Evolutionary conservation across 2,888 invertebrate species (phyloP).

Genomic region (Megamerina dolium): DNA sequence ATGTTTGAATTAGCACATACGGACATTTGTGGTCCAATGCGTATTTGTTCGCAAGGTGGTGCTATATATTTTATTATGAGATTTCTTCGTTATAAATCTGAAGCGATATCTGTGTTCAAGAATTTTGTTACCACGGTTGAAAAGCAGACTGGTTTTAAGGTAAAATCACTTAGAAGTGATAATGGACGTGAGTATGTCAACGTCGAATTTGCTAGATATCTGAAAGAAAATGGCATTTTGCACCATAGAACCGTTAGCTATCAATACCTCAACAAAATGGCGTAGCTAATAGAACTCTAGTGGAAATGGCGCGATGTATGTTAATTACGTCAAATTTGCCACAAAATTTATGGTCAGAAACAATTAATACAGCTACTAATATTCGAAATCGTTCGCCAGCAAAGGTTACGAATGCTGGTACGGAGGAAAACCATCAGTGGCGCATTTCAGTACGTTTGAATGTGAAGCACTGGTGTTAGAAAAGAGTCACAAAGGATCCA

Average conservation of each 20-base stretch:
- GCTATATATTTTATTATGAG: slow-evolving; percentile 11
- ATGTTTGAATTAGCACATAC: slow-evolving; percentile 1
- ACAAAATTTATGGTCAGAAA: slow-evolving; percentile 21
- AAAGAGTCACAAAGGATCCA: slow-evolving; percentile 14
- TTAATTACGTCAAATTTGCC: slow-evolving; percentile 13
- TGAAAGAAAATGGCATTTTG: slow-evolving; percentile 1
- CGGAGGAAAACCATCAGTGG: slow-evolving; percentile 17
- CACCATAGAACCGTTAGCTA: slow-evolving; percentile 20
- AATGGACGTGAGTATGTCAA: slow-evolving; percentile 13
- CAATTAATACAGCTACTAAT: slow-evolving; percentile 20
- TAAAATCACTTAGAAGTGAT: slow-evolving; percentile 11
- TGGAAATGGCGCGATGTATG: slow-evolving; percentile 23
- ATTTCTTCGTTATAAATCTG: slow-evolving; percentile 13
- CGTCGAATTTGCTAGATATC: slow-evolving; percentile 15
- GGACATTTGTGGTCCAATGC: slow-evolving; percentile 14
- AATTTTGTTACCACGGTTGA: slow-evolving; percentile 4
- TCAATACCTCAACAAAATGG: slow-evolving; percentile 24
- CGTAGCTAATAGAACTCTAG: slow-evolving; percentile 20
- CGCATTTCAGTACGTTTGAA: slow-evolving; percentile 17
- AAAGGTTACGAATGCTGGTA: slow-evolving; percentile 18
- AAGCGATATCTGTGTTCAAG: slow-evolving; percentile 6
- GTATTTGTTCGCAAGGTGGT: slow-evolving; percentile 11
- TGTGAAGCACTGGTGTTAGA: slow-evolving; percentile 17
- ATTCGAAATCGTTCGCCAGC: slow-evolving; percentile 20
- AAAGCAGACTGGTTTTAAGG: slow-evolving; percentile 8